Evolutionary conservation across 2,113 vertebrate genomes (phyloP), one percentile per base, ranked within the genome.

Genomic region (Chaetodon trifascialis): DNA sequence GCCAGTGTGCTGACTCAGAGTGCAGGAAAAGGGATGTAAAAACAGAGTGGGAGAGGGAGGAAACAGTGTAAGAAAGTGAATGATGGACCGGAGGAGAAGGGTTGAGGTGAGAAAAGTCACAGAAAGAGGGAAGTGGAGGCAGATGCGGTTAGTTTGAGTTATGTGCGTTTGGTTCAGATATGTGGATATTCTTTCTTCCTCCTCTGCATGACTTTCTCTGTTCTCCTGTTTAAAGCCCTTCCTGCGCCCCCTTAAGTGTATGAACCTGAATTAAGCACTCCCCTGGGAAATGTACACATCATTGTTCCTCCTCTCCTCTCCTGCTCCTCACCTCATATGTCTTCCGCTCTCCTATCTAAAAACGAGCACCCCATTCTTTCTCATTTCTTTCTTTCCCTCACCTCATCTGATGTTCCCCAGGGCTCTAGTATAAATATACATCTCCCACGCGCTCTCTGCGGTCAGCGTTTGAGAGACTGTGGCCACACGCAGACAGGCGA

Each of bases 1-100:
- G 60, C 49, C 14, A 44, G 42, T 66, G 83, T 85, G 90, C 94
- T 95, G 94, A 95, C 86, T 94, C 91, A 93, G 90, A 73, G 82
- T 73, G 76, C 73, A 87, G 86, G 77, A 83, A 86, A 80, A 55
- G 72, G 63, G 81, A 81, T 69, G 79, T 79, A 83, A 86, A 86
- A 82, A 76, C 62, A 74, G 47, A 76, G 70, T 0, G 9, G 60
- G 55, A 21, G 49, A n/a, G 58, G 74, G 67, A 87, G 76, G 75
- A 86, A 81, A 63, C 19, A 0, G 55, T 19, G 85, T 49, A 69
- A 62, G 75, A 78, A 70, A 74, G 30, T 86, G 77, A 92, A 12
- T 56, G 66, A 89, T 83, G 73, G 63, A n/a, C n/a, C 7, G 5
- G 73, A 80, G 73, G 68, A 87, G 75, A 72, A 47, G 67, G 76